Evolutionary conservation across 2,888 invertebrate species (phyloP).

Genomic region (Sceliomorpha sp.): DNA sequence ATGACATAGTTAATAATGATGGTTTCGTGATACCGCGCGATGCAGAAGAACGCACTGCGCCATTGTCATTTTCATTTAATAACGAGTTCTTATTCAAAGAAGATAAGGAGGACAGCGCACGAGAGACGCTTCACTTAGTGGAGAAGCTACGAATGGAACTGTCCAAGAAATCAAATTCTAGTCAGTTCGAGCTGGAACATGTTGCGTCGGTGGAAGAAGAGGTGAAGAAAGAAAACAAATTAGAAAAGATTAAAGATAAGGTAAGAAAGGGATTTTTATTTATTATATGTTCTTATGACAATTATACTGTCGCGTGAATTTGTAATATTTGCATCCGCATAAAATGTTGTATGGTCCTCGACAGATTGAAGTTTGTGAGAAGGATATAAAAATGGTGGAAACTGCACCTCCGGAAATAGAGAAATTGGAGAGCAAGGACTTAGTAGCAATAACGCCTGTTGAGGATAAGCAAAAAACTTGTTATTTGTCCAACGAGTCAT

Average conservation of each 20-base stretch:
- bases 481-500: conserved; percentile 68
- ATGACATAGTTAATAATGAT: conserved; percentile 83
- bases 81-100: conserved; percentile 87
- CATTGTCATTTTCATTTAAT: conserved; percentile 84
- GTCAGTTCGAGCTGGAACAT: conserved; percentile 81
- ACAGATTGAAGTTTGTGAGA: conserved; percentile 39
- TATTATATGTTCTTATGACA: background rate
- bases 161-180: conserved; percentile 84
- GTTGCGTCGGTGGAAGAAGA: conserved; percentile 72
- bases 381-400: conserved; percentile 48
- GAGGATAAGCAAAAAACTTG: conserved; percentile 73
- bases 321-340: too few relatives aligned
- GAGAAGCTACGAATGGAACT: conserved; percentile 90
- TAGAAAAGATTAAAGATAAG: conserved; percentile 41
- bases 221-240: conserved; percentile 67
- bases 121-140: conserved; percentile 91
- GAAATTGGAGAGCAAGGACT: conserved; percentile 46
- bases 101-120: conserved; percentile 90
- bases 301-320: background rate
- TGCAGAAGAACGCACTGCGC: conserved; percentile 83
- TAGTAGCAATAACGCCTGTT: conserved; percentile 18
- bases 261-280: conserved; percentile 8
- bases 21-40: conserved; percentile 84
- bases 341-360: too few relatives aligned
- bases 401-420: conserved; percentile 31